Evolutionary conservation across 2,113 vertebrate genomes (phyloP).

Genomic region (Hippocampus mohnikei): DNA sequence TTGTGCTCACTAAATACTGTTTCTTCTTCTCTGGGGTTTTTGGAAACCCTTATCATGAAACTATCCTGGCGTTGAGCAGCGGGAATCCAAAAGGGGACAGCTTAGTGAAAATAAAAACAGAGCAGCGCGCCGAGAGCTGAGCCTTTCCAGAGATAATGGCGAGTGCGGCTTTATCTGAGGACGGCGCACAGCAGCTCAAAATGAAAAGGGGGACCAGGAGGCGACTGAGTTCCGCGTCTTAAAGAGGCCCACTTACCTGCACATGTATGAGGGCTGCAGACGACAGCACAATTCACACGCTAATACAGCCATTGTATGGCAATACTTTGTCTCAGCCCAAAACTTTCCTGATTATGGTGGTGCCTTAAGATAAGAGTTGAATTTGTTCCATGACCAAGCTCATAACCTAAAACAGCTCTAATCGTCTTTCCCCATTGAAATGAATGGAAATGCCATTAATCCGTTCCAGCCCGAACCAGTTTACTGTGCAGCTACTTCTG

Average conservation of each 20-base stretch:
- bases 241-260: slow-evolving; percentile 69
- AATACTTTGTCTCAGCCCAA: slow-evolving; percentile 46
- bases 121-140: slow-evolving; percentile 65
- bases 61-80: slow-evolving; percentile 67
- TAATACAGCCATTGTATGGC: slow-evolving; percentile 44
- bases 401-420: background rate
- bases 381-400: background rate
- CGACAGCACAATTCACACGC: slow-evolving; percentile 40
- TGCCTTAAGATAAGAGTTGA: background rate
- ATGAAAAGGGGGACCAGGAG: slow-evolving; percentile 50
- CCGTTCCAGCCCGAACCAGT: background rate
- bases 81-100: slow-evolving; percentile 68
- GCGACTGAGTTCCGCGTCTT: slow-evolving; percentile 49
- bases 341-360: slow-evolving; percentile 36
- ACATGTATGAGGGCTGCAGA: slow-evolving; percentile 45
- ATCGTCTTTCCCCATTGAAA: background rate
- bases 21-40: slow-evolving; percentile 70
- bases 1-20: slow-evolving; percentile 71
- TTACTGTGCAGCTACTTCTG: too few species aligned
- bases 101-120: slow-evolving; percentile 78
- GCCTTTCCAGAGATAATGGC: slow-evolving; percentile 72
- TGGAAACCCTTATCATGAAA: slow-evolving; percentile 72
- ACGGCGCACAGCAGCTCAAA: slow-evolving; percentile 55
- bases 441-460: background rate
- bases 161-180: slow-evolving; percentile 66